Conservation (phyloP, 2,113 vertebrate genomes). For the Scalopus aquaticus region DNA sequence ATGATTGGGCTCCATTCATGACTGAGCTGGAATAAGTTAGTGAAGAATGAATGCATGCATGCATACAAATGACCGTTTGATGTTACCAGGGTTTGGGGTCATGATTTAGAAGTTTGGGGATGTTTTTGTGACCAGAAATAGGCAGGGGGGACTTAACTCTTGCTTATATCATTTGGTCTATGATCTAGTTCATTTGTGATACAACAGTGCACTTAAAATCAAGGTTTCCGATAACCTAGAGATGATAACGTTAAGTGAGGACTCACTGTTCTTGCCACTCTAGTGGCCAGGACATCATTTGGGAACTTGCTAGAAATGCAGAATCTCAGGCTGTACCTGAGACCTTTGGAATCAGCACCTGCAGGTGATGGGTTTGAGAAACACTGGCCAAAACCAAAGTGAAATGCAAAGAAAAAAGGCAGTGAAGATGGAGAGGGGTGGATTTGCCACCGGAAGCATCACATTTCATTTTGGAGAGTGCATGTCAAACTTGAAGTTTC, state of each 20-base stretch:
- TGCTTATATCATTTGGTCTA: not conserved
- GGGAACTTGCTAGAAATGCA: not conserved
- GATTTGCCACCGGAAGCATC: accelerated
- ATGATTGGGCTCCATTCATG: not conserved
- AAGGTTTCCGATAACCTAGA: not conserved
- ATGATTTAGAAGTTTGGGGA: not conserved
- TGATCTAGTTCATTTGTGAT: not conserved
- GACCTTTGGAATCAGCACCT: not conserved
- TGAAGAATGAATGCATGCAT: not conserved
- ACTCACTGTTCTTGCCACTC: not conserved
- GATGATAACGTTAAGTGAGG: not conserved
- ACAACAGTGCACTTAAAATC: not conserved
- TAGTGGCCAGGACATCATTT: not conserved
- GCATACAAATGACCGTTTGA: not conserved
- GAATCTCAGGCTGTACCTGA: not conserved
- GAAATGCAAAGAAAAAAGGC: not conserved
- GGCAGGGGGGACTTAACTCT: not conserved
- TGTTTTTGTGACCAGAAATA: not conserved
- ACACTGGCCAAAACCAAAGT: not conserved
- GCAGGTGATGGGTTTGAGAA: not conserved
- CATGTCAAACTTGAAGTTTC: not conserved
- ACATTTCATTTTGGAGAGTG: not conserved
- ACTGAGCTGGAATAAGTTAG: not conserved
- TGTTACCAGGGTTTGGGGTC: not conserved
- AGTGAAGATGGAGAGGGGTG: not conserved